phyloP scores from a whole-genome alignment of 2,888 invertebrate species.

The Lasioglossum morio region DNA sequence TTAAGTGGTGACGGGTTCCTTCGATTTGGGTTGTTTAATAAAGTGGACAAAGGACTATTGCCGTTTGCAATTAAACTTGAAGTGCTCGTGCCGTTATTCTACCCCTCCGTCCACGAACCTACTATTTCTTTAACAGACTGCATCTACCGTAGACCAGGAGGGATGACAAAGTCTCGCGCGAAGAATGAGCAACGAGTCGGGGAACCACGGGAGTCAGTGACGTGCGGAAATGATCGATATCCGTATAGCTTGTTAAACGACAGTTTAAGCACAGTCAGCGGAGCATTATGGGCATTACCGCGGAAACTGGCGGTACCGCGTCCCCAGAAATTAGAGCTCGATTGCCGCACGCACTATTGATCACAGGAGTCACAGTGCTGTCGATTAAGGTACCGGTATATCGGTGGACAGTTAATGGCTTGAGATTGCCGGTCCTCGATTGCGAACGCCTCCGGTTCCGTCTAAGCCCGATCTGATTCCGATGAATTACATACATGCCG shows the following conservation, averaged over 20 bases:
- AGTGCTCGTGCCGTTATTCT: too few relatives aligned
- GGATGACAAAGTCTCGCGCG: not conserved
- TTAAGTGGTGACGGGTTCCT: too few relatives aligned
- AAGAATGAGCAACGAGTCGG: not conserved
- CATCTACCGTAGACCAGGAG: too few relatives aligned
- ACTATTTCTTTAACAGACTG: too few relatives aligned
- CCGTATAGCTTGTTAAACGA: slow-evolving; percentile 70
- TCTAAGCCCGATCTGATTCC: slow-evolving; percentile 63
- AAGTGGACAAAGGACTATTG: too few relatives aligned
- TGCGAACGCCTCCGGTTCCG: slow-evolving; percentile 60
- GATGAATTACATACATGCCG: slow-evolving; percentile 61
- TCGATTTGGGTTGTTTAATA: too few relatives aligned
- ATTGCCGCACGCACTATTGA: slow-evolving; percentile 66
- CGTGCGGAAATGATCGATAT: slow-evolving; percentile 62
- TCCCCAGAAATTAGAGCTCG: slow-evolving; percentile 66
- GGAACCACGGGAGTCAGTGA: slow-evolving; percentile 1
- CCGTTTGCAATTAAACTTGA: too few relatives aligned
- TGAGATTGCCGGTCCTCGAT: slow-evolving; percentile 63
- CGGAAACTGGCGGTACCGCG: slow-evolving; percentile 64
- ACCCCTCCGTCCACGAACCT: too few relatives aligned
- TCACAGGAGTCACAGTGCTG: slow-evolving; percentile 63
- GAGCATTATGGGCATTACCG: slow-evolving; percentile 64
- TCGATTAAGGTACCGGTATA: slow-evolving; percentile 67
- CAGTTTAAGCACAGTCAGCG: slow-evolving; percentile 66
- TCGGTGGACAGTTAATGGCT: slow-evolving; percentile 68